Percentiles rank a stretch among this genome's conserved stretches.
Evolutionary conservation across 2,888 invertebrate species (phyloP).

Genomic region (Sesamia inferens): DNA sequence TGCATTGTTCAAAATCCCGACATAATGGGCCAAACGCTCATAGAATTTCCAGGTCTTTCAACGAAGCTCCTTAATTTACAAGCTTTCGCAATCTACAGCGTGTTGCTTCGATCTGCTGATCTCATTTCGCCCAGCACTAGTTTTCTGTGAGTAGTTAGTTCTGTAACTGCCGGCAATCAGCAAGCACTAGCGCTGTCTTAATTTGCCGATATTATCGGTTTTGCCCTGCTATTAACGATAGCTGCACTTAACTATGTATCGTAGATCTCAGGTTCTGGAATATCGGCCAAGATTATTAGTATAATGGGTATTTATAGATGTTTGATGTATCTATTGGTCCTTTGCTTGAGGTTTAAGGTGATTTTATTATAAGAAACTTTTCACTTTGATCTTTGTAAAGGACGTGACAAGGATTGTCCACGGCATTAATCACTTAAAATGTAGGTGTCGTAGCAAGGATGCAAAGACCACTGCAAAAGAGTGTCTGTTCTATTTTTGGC

Average conservation of each 20-base stretch:
- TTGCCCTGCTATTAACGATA: constrained; percentile 32
- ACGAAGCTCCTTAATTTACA: constrained; percentile 35
- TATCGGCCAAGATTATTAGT: constrained; percentile 30
- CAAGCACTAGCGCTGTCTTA: constrained; percentile 39
- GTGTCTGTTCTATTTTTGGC: constrained; percentile 41
- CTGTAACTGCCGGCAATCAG: constrained; percentile 46
- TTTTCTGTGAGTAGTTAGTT: constrained; percentile 40
- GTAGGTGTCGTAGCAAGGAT: constrained; percentile 39
- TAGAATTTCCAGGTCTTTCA: constrained; percentile 21
- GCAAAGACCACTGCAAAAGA: constrained; percentile 18
- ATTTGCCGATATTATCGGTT: constrained; percentile 54
- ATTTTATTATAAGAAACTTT: constrained; percentile 4
- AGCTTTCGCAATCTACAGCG: constrained; percentile 25
- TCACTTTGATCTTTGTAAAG: constrained; percentile 8
- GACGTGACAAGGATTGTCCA: constrained; percentile 7
- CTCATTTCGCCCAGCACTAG: constrained; percentile 31
- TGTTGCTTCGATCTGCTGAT: constrained; percentile 35
- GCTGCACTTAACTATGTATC: constrained; percentile 31
- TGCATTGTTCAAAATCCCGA: background rate
- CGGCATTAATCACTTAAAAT: constrained; percentile 35
- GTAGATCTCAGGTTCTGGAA: constrained; percentile 33
- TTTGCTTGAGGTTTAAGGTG: constrained; percentile 15
- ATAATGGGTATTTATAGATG: constrained; percentile 14
- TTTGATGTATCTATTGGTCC: background rate
- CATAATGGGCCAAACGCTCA: constrained; percentile 11